A percentile compares a stretch with the other conserved stretches of the same genome.
Conservation (phyloP, 2,888 invertebrate species). For the Meandrusa payeni region DNA sequence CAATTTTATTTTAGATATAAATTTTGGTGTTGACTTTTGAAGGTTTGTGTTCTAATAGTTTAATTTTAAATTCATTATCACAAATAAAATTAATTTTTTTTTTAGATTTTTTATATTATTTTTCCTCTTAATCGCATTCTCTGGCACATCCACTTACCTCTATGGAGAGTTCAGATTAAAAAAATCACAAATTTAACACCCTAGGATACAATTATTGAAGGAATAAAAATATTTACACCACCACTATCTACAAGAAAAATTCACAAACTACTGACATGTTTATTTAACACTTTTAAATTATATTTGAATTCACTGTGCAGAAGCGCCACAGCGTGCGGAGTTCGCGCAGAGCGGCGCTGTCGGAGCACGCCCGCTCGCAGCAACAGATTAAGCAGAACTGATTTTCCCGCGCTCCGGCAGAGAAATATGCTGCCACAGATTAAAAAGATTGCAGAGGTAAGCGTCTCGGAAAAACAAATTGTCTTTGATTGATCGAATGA, state of each 20-base stretch:
- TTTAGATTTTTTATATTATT: too few species aligned
- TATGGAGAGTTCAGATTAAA: too few species aligned
- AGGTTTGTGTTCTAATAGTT: too few species aligned
- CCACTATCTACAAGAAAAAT: neutral
- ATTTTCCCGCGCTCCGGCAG: constrained; percentile 18
- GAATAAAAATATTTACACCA: neutral
- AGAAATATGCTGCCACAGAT: constrained; percentile 14
- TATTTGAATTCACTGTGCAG: neutral
- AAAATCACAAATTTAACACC: too few species aligned
- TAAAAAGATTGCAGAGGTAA: constrained; percentile 8
- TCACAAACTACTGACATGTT: neutral
- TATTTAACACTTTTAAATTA: constrained; percentile 2
- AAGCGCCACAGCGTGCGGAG: neutral
- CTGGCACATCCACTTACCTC: too few species aligned
- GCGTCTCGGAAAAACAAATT: constrained; percentile 6
- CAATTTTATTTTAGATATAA: too few species aligned
- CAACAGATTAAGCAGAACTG: constrained; percentile 10
- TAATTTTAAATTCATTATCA: too few species aligned
- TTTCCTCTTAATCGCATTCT: too few species aligned
- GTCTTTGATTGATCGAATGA: constrained; percentile 18
- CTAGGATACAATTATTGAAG: too few species aligned
- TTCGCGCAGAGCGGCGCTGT: neutral
- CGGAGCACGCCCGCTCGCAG: constrained; percentile 2
- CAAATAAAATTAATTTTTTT: too few species aligned
- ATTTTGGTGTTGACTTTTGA: too few species aligned